Evolutionary conservation across 1,140 invertebrate species (phyloP), one percentile per base, ranked within the genome.

Genomic region (Colletes gigas): DNA sequence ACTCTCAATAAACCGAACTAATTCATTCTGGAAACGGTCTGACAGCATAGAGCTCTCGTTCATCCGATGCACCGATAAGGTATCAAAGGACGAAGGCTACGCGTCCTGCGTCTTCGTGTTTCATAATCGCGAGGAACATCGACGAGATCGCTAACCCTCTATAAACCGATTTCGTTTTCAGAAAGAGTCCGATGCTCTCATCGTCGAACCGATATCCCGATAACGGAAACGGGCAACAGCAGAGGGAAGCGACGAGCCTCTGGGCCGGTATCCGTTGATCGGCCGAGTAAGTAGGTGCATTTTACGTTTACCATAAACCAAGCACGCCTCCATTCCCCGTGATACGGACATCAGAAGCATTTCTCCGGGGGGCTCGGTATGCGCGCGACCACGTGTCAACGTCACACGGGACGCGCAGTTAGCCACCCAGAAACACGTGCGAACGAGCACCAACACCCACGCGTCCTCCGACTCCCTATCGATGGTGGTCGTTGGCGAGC

Each of bases 281-380:
- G 62, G 3, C 68, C 55, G 55, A 60, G 78, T 70, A 82, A 82
- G 78, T 76, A 89, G 89, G 54, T 76, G 70, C 59, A 68, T 76
- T 85, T 85, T 84, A 78, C 84, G 86, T 86, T 71, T 76, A 47
- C 82, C 83, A 85, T 89, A 89, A 89, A 90, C 83, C 86, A 84
- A 83, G 87, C 81, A 72, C 81, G 83, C 87, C 87, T 86, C 83
- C 84, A 80, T 85, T 83, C 79, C 19, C 9, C 55, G 47, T 15
- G 54, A 57, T 65, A 67, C 55, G 50, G 14, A 15, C 55, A 5
- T 44, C n/a, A 21, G 7, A 21, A 30, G 15, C 67, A 15, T 60
- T 57, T 19, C 15, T 15, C 30, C 47, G 15, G n/a, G 66, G 17
- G 15, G 30, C 30, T 39, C 30, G 30, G 78, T 73, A 52, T 66